Conservation (phyloP, 2,888 invertebrate genomes). For the Cheiracanthium punctorium region DNA sequence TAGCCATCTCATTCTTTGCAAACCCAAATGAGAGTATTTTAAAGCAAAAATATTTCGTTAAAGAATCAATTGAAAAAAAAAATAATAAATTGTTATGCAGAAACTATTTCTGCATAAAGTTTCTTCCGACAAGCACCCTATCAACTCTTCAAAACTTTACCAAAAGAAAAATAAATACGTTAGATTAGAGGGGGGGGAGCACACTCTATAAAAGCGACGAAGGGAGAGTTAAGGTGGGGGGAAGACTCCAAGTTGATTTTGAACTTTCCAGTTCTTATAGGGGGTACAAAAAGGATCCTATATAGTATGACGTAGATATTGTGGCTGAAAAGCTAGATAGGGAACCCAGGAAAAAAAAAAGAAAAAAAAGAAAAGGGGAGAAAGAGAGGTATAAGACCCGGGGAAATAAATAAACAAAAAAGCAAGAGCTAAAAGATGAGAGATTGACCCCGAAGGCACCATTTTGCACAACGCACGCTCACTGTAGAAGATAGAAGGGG, state of each 20-base stretch:
- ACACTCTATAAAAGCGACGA: not conserved
- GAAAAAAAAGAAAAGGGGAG: constrained; percentile 19
- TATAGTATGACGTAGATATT: constrained; percentile 1
- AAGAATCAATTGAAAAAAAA: no score
- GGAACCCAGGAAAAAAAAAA: constrained; percentile 31
- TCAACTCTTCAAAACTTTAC: not conserved
- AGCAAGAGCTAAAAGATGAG: constrained; percentile 36
- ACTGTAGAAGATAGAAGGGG: constrained; percentile 10
- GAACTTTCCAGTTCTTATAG: not conserved
- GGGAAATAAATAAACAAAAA: constrained; percentile 29
- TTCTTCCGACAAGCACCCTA: not conserved
- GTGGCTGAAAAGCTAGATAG: not conserved
- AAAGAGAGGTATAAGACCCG: not conserved
- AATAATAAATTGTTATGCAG: no score
- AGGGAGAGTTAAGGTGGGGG: not conserved
- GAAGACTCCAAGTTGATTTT: not conserved
- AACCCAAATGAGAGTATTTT: no score
- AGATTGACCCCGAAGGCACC: constrained; percentile 61
- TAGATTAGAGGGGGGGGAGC: not conserved
- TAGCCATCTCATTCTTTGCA: no score
- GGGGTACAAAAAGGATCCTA: not conserved
- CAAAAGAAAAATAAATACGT: not conserved
- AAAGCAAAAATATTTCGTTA: no score
- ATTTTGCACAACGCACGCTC: constrained; percentile 46
- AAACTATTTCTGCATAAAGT: not conserved